Base-by-base conservation (phyloP, 2,888 invertebrate genomes). In the Dione vanillae region DNA sequence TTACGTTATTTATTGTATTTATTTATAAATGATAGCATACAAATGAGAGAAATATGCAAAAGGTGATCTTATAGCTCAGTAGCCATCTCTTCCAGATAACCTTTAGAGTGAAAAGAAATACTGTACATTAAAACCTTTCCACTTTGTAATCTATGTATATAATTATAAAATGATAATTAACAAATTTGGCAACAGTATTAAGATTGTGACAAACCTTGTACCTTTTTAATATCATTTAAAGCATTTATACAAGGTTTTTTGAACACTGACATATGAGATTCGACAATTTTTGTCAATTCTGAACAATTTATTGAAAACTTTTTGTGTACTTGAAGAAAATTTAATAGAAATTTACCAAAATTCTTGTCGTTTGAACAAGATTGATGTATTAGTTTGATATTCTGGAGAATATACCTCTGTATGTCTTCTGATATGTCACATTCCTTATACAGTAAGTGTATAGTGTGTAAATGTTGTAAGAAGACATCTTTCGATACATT, bases 341-440 rank as follows among this genome's bases (percentile, higher is more conserved):
- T 61, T 0, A 90, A 70, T 6, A 92, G 73, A 0, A 91, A 71
- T 10, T 83, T 78, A 0, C 92, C 92, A 78, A 83, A 92, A 7
- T 80, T 83, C 59, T 83, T 87, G 43, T 92, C 83, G 0, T 69
- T 72, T 0, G 40, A 40, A 75, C 86, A 90, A 14, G 37, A 16
- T 0, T 77, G 37, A 0, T 79, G 74, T 56, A 79, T 71, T 16
- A 76, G 72, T 20, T 79, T 67, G 3, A 92, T 65, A 16, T 80
- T 74, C 1, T 72, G 61, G 10, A 81, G 75, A 14, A 91, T 76
- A 43, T 75, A 85, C 8, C 73, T 80, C 67, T 92, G 88, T 2
- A 85, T 67, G 0, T 40, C 68, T 10, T 81, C 79, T 7, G 77
- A 78, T 71, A 87, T 88, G 0, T 74, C 76, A 71, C 84, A 81